A percentile compares a stretch with the other conserved stretches of the same genome.
phyloP scores from a whole-genome alignment of 2,113 vertebrate species.

The Bufo bufo region DNA sequence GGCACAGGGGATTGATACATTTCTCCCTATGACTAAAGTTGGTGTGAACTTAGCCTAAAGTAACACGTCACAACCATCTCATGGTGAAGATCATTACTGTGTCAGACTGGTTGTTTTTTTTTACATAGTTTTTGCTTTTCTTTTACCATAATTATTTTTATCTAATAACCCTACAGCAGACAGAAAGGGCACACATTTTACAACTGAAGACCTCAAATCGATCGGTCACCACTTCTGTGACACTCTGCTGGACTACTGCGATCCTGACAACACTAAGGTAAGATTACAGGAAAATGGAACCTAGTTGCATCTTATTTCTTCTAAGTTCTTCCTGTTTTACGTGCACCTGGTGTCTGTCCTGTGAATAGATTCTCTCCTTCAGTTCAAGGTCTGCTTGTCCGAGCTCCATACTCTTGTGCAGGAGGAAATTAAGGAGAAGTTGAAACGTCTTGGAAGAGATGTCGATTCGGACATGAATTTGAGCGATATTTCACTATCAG shows the following conservation, averaged over 20 bases:
- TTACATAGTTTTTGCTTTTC: background rate
- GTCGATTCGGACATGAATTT: slow-evolving; percentile 64
- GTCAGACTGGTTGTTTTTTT: background rate
- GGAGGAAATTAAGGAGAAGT: slow-evolving; percentile 70
- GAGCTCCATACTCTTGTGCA: slow-evolving; percentile 72
- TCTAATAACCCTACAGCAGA: slow-evolving; percentile 67
- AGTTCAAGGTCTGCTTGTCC: slow-evolving; percentile 71
- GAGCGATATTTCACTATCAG: slow-evolving; percentile 75
- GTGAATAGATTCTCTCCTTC: background rate
- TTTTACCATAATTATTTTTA: background rate
- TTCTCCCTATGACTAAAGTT: no score
- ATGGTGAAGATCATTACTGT: no score
- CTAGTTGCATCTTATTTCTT: background rate
- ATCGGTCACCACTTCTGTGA: slow-evolving; percentile 86
- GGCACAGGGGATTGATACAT: no score
- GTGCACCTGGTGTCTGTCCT: no score
- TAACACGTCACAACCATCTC: no score
- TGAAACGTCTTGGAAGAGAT: slow-evolving; percentile 67
- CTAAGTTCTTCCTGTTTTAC: background rate
- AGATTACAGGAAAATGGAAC: background rate
- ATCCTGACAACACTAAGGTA: slow-evolving; percentile 87
- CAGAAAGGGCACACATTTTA: slow-evolving; percentile 85
- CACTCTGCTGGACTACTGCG: slow-evolving; percentile 90
- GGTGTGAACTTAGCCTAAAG: no score
- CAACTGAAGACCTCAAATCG: slow-evolving; percentile 79